A percentile compares a stretch with the other conserved stretches of the same genome.
These are phyloP conservation scores for Chlorops oryzae DNA, from an alignment of 1,140 invertebrate species.

Conservation along the genomic window DNA sequence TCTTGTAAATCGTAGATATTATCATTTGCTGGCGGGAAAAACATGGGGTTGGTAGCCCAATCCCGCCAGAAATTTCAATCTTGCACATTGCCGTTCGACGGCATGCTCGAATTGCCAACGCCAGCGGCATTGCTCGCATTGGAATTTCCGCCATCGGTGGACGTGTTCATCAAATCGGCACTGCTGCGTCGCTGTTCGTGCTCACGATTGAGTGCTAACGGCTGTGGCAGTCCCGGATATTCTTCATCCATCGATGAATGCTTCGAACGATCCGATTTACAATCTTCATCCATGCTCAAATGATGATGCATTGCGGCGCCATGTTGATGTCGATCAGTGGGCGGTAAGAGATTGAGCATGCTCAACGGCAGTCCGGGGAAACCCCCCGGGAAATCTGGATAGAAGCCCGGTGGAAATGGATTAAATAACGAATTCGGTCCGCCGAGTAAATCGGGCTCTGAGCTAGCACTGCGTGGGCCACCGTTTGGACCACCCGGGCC, in stretches of 20 bases:
- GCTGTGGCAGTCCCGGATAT: slow-evolving; percentile 45
- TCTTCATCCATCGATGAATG: slow-evolving; percentile 60
- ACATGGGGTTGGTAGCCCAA: slow-evolving; percentile 46
- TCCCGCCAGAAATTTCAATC: slow-evolving; percentile 53
- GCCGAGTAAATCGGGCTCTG: slow-evolving; percentile 55
- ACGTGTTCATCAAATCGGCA: not conserved
- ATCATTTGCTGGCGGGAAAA: slow-evolving; percentile 35
- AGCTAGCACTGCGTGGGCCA: slow-evolving; percentile 56
- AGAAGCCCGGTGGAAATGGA: slow-evolving; percentile 66
- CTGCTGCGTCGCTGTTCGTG: slow-evolving; percentile 41
- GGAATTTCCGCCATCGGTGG: slow-evolving; percentile 4
- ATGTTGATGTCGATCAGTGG: slow-evolving; percentile 60
- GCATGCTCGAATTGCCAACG: slow-evolving; percentile 39
- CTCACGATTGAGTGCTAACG: slow-evolving; percentile 52
- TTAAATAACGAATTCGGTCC: slow-evolving; percentile 60
- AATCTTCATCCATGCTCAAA: slow-evolving; percentile 56
- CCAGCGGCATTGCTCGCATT: not conserved
- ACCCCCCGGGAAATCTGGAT: slow-evolving; percentile 68
- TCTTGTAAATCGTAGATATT: slow-evolving; percentile 26
- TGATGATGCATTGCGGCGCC: slow-evolving; percentile 42
- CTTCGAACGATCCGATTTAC: slow-evolving; percentile 59
- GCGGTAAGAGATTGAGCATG: slow-evolving; percentile 74
- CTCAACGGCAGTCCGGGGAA: slow-evolving; percentile 72
- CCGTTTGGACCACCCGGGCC: slow-evolving; percentile 25
- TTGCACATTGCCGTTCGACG: slow-evolving; percentile 59